Evolutionary conservation across 2,797 vertebrate species (phyloP), one percentile per base, ranked within the genome.

Genomic region (Sitta carolinensis): DNA sequence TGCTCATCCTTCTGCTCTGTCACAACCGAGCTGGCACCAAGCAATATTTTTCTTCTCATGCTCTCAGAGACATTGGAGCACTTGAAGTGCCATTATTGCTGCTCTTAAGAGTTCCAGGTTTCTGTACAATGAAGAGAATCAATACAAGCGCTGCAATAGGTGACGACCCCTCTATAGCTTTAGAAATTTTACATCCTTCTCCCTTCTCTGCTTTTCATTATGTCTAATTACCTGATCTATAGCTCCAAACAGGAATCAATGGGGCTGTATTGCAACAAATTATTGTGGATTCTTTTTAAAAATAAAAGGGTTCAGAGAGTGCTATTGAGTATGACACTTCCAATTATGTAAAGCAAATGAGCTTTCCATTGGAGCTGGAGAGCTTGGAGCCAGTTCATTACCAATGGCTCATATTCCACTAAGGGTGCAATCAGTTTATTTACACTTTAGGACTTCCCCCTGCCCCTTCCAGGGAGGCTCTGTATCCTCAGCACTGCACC

Each of bases 241-340:
- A 88, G 79, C 58, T 72, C 85, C 84, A 85, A 95, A 90, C 57
- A 83, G 63, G 88, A 91, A 97, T 96, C 96, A 78, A 93, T 95
- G 84, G 79, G 63, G 38, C 79, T 84, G 64, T 75, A 92, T 88
- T 95, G 30, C 91, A 67, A 63, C 61, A 94, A 93, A 95, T 95
- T 84, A 84, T 89, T 80, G 78, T 64, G 88, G 90, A 82, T 87
- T 87, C 30, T 69, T 40, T 73, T 48, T 25, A 22, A 30, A n/a
- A 43, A 43, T 86, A 84, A 54, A 58, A 85, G 43, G 55, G 78
- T 94, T 82, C 57, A 40, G 87, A 57, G 88, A 81, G 85, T 72
- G 75, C 76, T 82, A 92, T 88, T 92, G 93, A 94, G 93, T 89
- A 95, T 95, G 96, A 88, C 95, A 96, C 67, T 84, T 89, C 54